Percentiles rank a stretch among this genome's conserved stretches.
Conservation (phyloP, 2,797 vertebrate species). For the Falco concolor region DNA sequence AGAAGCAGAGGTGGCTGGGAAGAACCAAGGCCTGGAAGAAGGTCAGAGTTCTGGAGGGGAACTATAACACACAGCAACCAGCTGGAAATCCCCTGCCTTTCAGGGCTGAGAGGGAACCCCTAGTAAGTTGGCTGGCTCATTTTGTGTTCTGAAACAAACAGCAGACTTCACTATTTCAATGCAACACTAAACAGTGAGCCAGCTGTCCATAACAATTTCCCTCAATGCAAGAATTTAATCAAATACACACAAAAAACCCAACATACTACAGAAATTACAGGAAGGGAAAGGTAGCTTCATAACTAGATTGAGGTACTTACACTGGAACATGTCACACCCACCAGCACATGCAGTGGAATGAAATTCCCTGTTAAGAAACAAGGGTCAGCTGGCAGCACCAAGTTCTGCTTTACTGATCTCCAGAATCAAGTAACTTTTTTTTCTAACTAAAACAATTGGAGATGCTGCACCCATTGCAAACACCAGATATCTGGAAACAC, state of each 20-base stretch:
- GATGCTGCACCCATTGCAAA: neutral
- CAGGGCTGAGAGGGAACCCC: neutral
- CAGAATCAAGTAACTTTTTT: neutral
- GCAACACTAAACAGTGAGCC: neutral
- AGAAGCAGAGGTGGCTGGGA: neutral
- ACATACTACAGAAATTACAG: neutral
- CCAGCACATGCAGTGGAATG: neutral
- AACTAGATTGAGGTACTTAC: neutral
- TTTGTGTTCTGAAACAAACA: neutral
- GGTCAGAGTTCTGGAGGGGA: neutral
- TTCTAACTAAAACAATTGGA: neutral
- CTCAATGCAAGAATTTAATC: neutral
- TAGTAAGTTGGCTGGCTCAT: neutral
- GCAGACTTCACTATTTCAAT: neutral
- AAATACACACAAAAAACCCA: neutral
- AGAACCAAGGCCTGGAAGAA: neutral
- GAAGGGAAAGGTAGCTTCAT: neutral
- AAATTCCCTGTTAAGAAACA: neutral
- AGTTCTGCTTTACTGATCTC: neutral
- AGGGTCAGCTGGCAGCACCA: neutral
- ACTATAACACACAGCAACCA: neutral
- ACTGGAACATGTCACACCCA: neutral
- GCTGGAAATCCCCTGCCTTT: neutral
- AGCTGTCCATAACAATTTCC: neutral
- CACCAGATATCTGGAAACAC: neutral